Evolutionary conservation across 2,113 vertebrate genomes (phyloP).

Genomic region (Aythya baeri): DNA sequence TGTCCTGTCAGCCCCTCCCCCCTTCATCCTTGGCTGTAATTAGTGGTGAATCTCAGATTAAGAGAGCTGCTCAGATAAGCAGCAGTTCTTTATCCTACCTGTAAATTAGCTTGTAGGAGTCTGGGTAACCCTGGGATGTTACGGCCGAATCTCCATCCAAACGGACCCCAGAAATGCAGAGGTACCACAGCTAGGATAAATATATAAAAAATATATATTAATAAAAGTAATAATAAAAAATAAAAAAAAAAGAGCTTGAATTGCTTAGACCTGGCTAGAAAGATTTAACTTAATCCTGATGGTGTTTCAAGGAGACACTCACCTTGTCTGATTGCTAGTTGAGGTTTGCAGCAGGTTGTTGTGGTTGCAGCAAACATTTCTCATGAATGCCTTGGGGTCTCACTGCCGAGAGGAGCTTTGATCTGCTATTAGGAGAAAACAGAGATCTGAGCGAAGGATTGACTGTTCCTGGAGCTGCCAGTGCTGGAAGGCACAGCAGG

Average conservation of each 20-base stretch:
- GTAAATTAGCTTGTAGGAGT: background rate
- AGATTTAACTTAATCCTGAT: fast-evolving
- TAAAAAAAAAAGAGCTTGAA: background rate
- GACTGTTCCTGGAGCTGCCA: background rate
- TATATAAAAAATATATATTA: no score
- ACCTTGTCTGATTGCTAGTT: fast-evolving
- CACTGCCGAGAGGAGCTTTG: background rate
- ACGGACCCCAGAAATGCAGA: background rate
- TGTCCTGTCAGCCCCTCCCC: background rate
- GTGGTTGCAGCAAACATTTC: background rate
- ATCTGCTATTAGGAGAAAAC: background rate
- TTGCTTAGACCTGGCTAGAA: background rate
- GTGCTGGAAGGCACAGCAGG: fast-evolving
- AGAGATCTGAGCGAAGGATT: background rate
- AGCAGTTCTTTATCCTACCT: background rate
- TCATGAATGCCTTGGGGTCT: background rate
- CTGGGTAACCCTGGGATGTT: background rate
- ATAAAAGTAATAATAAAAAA: no score
- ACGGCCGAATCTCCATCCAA: background rate
- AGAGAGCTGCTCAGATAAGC: background rate
- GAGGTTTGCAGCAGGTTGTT: background rate
- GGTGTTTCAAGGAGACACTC: background rate
- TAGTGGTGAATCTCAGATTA: background rate
- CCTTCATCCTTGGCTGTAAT: fast-evolving
- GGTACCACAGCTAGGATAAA: background rate